Evolutionary conservation across 2,113 vertebrate species (phyloP), one percentile per base, ranked within the genome.

Genomic region (Natator depressus): DNA sequence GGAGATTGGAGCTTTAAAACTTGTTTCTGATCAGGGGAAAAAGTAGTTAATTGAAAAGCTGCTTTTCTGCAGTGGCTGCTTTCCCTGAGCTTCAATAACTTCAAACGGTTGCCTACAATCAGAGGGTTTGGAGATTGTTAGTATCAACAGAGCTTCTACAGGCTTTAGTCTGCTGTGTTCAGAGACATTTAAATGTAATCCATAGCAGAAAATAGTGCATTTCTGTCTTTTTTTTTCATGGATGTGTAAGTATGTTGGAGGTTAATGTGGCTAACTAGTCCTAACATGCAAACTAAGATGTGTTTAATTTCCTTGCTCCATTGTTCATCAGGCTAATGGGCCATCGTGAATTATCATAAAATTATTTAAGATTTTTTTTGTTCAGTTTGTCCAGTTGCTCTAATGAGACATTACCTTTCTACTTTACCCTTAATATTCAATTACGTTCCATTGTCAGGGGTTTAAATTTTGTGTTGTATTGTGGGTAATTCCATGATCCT

Each of bases 21-120:
- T 96, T 87, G 88, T 90, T 93, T 89, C 0, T 27, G 51, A 84
- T 89, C 47, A 92, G 51, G 29, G 90, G 82, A 89, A 96, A 94
- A 97, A 27, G 80, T 93, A 75, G 94, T 96, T 95, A 94, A 95
- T 95, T 95, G 89, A 95, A 97, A 96, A 97, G 79, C 91, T 93
- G 62, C 87, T 95, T 95, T 95, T 92, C 92, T 96, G 57, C 79
- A 5, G 57, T 93, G 83, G 25, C 79, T 94, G 89, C 19, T 90
- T 95, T 94, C 93, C 92, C 91, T 96, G 72, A 97, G 93, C 91
- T 95, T 47, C 3, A 14, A 50, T 47, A 69, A 97, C 94, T 95
- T 97, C 96, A 97, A 96, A 97, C 91, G 38, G 24, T 78, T 95
- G 55, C 94, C 93, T 96, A 3, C 31, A 88, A 84, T 93, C 82